Percentiles rank a stretch among this genome's conserved stretches.
Evolutionary conservation across 2,888 invertebrate genomes (phyloP).

Genomic region (Hyposoter dolosus): DNA sequence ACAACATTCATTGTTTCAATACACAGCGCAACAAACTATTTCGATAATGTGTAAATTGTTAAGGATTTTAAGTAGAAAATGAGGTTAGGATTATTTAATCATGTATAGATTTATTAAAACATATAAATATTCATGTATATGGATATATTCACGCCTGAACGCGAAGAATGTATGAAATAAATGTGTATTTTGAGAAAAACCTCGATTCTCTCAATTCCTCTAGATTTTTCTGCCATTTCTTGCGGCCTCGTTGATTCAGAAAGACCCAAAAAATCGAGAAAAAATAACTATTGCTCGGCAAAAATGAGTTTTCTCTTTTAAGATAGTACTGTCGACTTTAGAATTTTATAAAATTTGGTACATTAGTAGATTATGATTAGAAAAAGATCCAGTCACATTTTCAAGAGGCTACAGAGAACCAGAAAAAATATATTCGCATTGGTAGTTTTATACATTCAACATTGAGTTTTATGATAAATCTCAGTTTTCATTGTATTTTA

Average conservation of each 20-base stretch:
- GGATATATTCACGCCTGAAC: slow-evolving; percentile 27
- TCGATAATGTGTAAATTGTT: slow-evolving; percentile 61
- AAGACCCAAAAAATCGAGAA: not conserved
- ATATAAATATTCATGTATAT: slow-evolving; percentile 49
- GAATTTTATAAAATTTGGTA: too few relatives aligned
- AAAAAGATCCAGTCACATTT: too few relatives aligned
- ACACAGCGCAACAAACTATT: slow-evolving; percentile 49
- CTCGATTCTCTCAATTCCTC: not conserved
- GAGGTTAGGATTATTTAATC: slow-evolving; percentile 46
- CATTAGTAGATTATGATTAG: too few relatives aligned
- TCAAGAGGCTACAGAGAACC: too few relatives aligned
- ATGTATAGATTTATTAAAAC: slow-evolving; percentile 25
- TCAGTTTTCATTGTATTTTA: too few relatives aligned
- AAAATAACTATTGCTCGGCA: not conserved
- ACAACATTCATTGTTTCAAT: slow-evolving; percentile 21
- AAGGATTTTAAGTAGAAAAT: slow-evolving; percentile 50
- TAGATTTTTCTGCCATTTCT: not conserved
- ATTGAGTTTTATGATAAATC: too few relatives aligned
- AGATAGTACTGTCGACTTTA: too few relatives aligned
- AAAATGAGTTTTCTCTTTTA: not conserved
- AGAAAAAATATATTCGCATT: too few relatives aligned
- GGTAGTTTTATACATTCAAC: too few relatives aligned
- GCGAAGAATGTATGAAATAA: slow-evolving; percentile 62
- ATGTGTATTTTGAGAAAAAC: slow-evolving; percentile 56
- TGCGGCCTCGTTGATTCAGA: not conserved